Conservation (phyloP, 1,140 invertebrate genomes). For the Augochlora pura region DNA sequence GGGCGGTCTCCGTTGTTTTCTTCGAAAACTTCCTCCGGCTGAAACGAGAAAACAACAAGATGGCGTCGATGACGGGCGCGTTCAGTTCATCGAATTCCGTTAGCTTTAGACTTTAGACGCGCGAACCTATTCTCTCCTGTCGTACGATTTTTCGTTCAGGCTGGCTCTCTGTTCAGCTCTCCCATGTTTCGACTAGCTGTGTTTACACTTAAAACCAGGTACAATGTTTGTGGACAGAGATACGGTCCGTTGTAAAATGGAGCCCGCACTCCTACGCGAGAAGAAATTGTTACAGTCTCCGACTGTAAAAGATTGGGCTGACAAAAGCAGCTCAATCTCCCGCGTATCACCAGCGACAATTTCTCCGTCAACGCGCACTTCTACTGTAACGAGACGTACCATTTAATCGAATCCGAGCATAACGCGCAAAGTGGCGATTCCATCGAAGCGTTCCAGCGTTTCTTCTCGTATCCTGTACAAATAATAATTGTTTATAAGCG, state of each 20-base stretch:
- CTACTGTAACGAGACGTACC: no score
- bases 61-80: not conserved
- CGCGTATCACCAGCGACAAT: no score
- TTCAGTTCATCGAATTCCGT: conserved; percentile 8
- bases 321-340: no score
- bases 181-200: conserved; percentile 13
- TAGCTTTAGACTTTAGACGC: not conserved
- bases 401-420: no score
- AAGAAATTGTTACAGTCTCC: not conserved
- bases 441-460: not conserved
- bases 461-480: not conserved
- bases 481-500: no score
- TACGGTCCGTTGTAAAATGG: conserved; percentile 33
- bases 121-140: not conserved
- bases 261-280: not conserved
- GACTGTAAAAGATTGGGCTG: no score
- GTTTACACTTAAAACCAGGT: conserved; percentile 60
- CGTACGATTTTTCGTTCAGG: conserved; percentile 13
- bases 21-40: conserved; percentile 23
- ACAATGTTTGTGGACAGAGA: conserved; percentile 59
- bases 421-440: not conserved
- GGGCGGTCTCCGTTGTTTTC: conserved; percentile 14
- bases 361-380: no score
- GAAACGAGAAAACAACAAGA: not conserved
- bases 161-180: not conserved